phyloP scores from a whole-genome alignment of 2,888 invertebrate genomes.

The Unio delphinus region DNA sequence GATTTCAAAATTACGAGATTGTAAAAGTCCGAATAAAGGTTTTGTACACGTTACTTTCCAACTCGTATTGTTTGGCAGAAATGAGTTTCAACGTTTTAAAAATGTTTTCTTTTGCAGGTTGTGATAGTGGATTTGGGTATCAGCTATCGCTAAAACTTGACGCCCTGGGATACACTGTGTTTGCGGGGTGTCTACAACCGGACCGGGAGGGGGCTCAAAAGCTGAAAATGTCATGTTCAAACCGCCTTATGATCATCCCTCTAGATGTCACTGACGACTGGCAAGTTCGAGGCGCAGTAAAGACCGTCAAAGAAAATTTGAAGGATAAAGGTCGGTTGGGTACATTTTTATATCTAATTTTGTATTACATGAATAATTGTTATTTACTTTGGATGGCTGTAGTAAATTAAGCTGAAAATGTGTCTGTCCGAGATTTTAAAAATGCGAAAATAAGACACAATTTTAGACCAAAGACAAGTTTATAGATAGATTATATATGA shows the following conservation, averaged over 20 bases:
- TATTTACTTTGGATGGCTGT: no score
- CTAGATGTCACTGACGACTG: constrained; percentile 64
- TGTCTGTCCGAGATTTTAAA: no score
- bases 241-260: constrained; percentile 48
- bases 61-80: no score
- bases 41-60: no score
- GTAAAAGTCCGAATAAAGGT: no score
- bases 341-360: background rate
- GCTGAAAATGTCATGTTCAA: constrained; percentile 45
- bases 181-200: constrained; percentile 61
- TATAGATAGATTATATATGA: no score
- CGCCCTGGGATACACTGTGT: constrained; percentile 56
- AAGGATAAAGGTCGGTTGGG: constrained; percentile 43
- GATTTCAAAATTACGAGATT: no score
- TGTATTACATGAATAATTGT: no score
- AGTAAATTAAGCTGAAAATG: no score
- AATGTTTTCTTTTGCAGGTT: constrained; percentile 44
- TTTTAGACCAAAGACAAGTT: no score
- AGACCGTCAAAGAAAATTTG: constrained; percentile 55
- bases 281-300: constrained; percentile 57
- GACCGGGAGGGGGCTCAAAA: constrained; percentile 58
- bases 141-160: constrained; percentile 54
- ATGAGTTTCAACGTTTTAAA: no score
- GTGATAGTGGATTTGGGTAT: constrained; percentile 65
- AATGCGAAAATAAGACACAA: no score